Base-by-base conservation (phyloP, 2,113 vertebrate genomes). In the Nerophis lumbriciformis region DNA sequence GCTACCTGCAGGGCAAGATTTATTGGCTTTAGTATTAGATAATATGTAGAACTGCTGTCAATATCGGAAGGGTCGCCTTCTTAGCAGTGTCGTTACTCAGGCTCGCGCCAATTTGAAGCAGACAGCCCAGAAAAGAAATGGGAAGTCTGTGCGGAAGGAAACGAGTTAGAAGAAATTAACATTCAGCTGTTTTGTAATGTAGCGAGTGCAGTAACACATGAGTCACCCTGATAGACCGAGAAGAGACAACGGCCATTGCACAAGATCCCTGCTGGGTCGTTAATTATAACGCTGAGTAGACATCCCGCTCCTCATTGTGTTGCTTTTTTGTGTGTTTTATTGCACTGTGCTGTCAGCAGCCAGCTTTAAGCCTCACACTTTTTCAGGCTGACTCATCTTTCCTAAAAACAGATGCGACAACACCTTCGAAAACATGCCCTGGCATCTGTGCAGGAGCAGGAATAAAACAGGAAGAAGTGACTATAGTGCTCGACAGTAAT, bases 371-470 rank as follows among this genome's bases (percentile, higher is more conserved):
- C 52, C 52, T 61, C 38, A 50, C 8, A 35, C 48, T 60, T 58
- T 56, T 48, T 38, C 28, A 64, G 62, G n/a, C 50, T 80, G 64
- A 79, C 57, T 78, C 66, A 83, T 77, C 52, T 59, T 28, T 75
- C 63, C 71, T 48, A n/a, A 61, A 77, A 80, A 59, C 73, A 59
- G 36, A 70, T 56, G 48, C 65, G 58, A 64, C 28, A 49, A 62
- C 38, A 37, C 49, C 67, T 78, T 71, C 55, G 62, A 49, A 51
- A 66, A 67, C 48, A 45, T 59, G 61, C 61, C 50, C 65, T 71
- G 67, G 62, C 66, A 48, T 84, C 60, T 57, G 60, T 65, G 66
- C 60, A 69, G 75, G 65, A 72, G 52, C 48, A 6, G 56, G 53
- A 68, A 66, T 53, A 64, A 47, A 62, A 69, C 4, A 8, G 38